A percentile compares a stretch with the other conserved stretches of the same genome.
Evolutionary conservation across 2,113 vertebrate genomes (phyloP).

Genomic region (Candoia aspera): DNA sequence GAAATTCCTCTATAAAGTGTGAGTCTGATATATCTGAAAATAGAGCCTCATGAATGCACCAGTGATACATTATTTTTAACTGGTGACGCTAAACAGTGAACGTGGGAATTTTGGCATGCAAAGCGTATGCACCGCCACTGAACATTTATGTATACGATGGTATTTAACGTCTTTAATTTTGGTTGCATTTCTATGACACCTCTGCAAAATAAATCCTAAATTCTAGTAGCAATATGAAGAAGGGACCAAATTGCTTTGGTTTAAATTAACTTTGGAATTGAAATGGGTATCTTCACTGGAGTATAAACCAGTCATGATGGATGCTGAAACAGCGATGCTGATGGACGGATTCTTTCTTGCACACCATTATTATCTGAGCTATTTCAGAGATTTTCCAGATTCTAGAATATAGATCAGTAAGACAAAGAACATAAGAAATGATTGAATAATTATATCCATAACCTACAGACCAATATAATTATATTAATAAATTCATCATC

Average conservation of each 20-base stretch:
- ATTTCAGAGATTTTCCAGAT: background rate
- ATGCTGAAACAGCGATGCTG: slow-evolving; percentile 17
- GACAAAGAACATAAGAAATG: background rate
- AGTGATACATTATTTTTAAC: slow-evolving; percentile 3
- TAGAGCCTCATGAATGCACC: background rate
- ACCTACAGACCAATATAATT: too few relatives aligned
- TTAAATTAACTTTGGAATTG: slow-evolving; percentile 12
- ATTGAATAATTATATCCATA: background rate
- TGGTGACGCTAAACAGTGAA: background rate
- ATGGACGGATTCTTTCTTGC: slow-evolving; percentile 12
- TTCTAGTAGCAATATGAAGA: background rate
- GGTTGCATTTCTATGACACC: background rate
- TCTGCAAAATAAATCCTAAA: background rate
- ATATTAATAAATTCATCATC: too few relatives aligned
- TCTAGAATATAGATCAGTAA: background rate
- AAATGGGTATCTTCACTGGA: background rate
- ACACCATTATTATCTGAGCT: background rate
- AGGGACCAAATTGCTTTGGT: slow-evolving; percentile 2
- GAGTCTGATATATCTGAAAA: background rate
- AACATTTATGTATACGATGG: background rate
- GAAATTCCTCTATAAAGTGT: background rate
- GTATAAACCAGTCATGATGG: slow-evolving; percentile 1
- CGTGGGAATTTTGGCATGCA: background rate
- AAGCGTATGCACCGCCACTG: background rate
- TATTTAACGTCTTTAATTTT: background rate